phyloP scores from a whole-genome alignment of 92 coral and sea anemone species.

The Scolanthus callimorphus region DNA sequence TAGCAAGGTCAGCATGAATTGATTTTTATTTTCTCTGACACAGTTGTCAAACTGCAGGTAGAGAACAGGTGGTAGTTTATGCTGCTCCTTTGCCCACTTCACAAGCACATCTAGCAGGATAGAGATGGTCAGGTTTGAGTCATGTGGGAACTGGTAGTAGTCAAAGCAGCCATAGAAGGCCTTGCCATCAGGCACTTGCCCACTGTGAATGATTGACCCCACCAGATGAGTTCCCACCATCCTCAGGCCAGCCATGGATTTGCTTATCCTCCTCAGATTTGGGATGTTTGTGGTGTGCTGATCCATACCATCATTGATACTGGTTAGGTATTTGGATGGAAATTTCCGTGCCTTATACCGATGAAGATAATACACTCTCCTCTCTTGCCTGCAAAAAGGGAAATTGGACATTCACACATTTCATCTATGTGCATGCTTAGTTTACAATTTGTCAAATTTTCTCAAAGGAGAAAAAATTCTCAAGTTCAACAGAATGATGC shows the following conservation, averaged over 20 bases:
- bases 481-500: too few relatives aligned
- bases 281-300: conserved; percentile 57
- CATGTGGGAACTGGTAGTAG: conserved; percentile 50
- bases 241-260: conserved; percentile 36
- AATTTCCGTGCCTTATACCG: conserved; percentile 48
- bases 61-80: conserved; percentile 42
- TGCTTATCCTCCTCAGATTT: conserved; percentile 23
- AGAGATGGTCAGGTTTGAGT: conserved; percentile 13
- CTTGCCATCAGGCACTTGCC: conserved; percentile 25
- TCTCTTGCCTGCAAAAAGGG: conserved; percentile 20
- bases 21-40: conserved; percentile 33
- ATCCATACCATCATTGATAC: conserved; percentile 59
- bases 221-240: conserved; percentile 51
- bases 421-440: too few relatives aligned
- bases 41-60: conserved; percentile 49
- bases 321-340: conserved; percentile 42
- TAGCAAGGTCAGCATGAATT: conserved; percentile 19
- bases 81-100: conserved; percentile 22
- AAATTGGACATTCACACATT: not conserved
- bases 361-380: conserved; percentile 40
- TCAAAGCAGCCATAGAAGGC: conserved; percentile 37
- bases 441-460: too few relatives aligned
- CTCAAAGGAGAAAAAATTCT: too few relatives aligned
- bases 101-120: conserved; percentile 26
- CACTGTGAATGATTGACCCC: conserved; percentile 45